Conservation (phyloP, 2,888 invertebrate genomes). For the Tortrix viridana region DNA sequence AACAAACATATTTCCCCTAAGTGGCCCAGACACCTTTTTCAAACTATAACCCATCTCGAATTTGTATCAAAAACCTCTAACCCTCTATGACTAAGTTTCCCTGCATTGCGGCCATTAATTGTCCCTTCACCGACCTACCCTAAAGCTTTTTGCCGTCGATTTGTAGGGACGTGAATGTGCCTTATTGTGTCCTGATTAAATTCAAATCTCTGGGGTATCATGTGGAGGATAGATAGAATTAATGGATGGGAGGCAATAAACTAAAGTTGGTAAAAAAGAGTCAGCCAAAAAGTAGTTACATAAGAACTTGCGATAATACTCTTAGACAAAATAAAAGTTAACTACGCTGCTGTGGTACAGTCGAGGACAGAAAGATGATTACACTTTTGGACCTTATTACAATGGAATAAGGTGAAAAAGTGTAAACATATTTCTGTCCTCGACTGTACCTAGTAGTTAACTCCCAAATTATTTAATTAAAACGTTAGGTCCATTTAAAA, state of each 20-base stretch:
- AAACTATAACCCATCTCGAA: neutral
- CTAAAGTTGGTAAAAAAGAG: too few relatives aligned
- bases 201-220: conserved; percentile 1
- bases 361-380: too few relatives aligned
- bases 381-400: too few relatives aligned
- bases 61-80: neutral
- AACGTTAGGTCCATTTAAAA: too few relatives aligned
- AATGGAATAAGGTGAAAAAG: too few relatives aligned
- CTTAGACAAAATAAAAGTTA: too few relatives aligned
- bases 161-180: conserved; percentile 1
- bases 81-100: conserved; percentile 1
- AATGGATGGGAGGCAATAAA: too few relatives aligned
- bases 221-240: neutral
- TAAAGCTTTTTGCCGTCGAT: conserved; percentile 23
- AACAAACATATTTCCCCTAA: neutral
- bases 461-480: too few relatives aligned
- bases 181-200: conserved; percentile 24
- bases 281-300: neutral
- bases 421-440: too few relatives aligned
- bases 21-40: neutral
- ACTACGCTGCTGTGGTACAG: too few relatives aligned
- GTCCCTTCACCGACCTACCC: conserved; percentile 20
- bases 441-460: too few relatives aligned
- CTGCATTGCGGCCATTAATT: conserved; percentile 29
- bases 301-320: neutral